Evolutionary conservation across 2,797 vertebrate genomes (phyloP).

Genomic region (Spinus pinus): DNA sequence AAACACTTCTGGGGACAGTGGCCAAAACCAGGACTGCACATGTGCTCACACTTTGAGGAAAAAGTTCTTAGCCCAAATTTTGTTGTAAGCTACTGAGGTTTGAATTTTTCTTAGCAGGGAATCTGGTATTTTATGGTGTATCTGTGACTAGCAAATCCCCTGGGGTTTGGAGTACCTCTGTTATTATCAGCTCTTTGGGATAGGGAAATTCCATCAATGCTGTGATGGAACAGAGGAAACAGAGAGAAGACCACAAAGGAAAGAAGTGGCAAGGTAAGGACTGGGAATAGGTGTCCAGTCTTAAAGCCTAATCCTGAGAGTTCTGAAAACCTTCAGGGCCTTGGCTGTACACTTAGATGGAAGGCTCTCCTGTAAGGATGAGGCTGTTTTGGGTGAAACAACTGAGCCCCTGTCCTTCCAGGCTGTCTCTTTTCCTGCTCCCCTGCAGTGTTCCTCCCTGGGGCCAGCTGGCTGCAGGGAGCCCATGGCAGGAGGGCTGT

Average conservation of each 20-base stretch:
- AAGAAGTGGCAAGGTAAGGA: not conserved
- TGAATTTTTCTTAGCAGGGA: not conserved
- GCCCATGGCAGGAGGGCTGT: fast-evolving
- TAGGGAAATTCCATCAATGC: fast-evolving
- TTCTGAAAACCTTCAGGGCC: not conserved
- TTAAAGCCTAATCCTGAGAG: not conserved
- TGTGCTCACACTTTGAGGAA: not conserved
- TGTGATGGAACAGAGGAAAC: not conserved
- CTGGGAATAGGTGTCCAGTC: not conserved
- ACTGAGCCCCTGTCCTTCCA: not conserved
- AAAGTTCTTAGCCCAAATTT: not conserved
- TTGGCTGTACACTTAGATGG: fast-evolving
- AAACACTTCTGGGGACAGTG: not conserved
- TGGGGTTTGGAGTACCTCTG: not conserved
- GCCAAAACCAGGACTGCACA: not conserved
- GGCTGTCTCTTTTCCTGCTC: not conserved
- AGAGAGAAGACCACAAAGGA: not conserved
- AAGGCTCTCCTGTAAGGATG: not conserved
- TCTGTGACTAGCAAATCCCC: not conserved
- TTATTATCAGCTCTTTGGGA: not conserved
- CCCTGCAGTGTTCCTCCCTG: not conserved
- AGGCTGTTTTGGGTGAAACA: not conserved
- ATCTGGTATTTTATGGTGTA: not conserved
- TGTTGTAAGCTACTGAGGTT: not conserved
- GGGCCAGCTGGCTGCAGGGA: not conserved